Percentiles rank a stretch among this genome's conserved stretches.
Evolutionary conservation across 2,888 invertebrate genomes (phyloP).

Genomic region (Dicranocentrus wangi): DNA sequence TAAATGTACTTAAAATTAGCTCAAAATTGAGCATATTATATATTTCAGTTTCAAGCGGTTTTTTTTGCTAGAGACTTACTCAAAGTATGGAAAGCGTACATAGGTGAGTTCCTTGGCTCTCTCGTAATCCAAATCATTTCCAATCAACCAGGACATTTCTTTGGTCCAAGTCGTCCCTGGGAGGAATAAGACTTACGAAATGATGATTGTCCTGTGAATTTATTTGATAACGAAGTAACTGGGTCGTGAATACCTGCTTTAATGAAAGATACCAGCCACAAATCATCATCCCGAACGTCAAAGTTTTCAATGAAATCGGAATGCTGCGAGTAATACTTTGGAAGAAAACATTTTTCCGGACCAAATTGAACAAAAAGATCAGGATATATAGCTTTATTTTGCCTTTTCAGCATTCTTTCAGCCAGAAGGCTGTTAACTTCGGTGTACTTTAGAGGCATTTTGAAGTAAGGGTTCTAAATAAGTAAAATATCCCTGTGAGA

Average conservation of each 20-base stretch:
- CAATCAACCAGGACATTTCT: constrained; percentile 57
- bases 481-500: too few species aligned
- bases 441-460: not conserved
- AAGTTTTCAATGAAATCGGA: constrained; percentile 29
- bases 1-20: not conserved
- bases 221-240: too few species aligned
- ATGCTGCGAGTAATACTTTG: constrained; percentile 25
- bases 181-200: not conserved
- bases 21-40: not conserved
- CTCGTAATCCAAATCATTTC: constrained; percentile 42
- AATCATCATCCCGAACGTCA: constrained; percentile 47
- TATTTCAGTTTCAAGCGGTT: not conserved
- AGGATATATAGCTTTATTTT: constrained; percentile 40
- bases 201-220: too few species aligned
- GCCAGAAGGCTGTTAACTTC: constrained; percentile 7
- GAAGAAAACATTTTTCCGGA: constrained; percentile 41
- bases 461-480: too few species aligned
- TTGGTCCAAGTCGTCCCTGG: constrained; percentile 61
- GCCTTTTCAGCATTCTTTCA: constrained; percentile 23
- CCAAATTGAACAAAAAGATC: constrained; percentile 50
- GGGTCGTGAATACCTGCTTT: constrained; percentile 61
- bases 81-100: constrained; percentile 46
- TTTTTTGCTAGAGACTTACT: too few species aligned
- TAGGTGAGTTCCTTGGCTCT: constrained; percentile 39
- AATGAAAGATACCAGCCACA: constrained; percentile 57